These are phyloP conservation scores for Dusona sp. DNA, from an alignment of 2,888 invertebrate genomes.

Conservation along the genomic window DNA sequence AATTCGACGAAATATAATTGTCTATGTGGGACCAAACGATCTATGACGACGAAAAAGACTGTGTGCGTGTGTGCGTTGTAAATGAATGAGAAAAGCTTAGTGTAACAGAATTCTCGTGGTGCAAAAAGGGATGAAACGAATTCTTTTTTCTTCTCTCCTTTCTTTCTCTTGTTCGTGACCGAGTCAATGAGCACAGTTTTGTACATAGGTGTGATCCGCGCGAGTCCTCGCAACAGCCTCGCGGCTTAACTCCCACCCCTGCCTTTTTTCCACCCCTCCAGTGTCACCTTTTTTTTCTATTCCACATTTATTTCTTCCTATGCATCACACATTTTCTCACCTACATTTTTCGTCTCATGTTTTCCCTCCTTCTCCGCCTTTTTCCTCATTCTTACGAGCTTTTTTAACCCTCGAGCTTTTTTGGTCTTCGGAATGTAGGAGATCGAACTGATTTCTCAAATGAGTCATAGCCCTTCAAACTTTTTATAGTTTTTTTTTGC, in stretches of 20 bases:
- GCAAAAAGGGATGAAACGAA: conserved; percentile 59
- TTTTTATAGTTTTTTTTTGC: background rate
- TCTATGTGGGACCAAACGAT: conserved; percentile 19
- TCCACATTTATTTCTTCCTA: background rate
- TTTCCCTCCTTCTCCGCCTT: background rate
- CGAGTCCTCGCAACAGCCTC: conserved; percentile 78
- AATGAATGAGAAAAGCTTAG: conserved; percentile 47
- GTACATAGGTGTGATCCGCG: conserved; percentile 70
- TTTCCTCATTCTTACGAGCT: background rate
- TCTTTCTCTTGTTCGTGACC: conserved; percentile 78
- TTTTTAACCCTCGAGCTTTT: background rate
- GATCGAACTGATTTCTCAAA: background rate
- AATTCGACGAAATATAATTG: conserved; percentile 43
- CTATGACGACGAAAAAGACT: conserved; percentile 13
- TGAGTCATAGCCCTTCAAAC: background rate
- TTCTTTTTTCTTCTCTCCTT: conserved; percentile 35
- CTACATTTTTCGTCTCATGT: conserved; percentile 43
- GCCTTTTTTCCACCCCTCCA: conserved; percentile 11
- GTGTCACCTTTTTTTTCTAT: conserved; percentile 22
- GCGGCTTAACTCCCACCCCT: conserved; percentile 79
- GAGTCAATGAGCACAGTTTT: conserved; percentile 77
- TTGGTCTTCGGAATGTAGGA: background rate
- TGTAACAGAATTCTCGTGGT: conserved; percentile 16
- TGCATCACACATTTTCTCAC: conserved; percentile 43
- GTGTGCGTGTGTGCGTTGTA: conserved; percentile 6